These are phyloP conservation scores for Merops nubicus DNA, from an alignment of 2,113 vertebrate genomes.

Conservation along the genomic window DNA sequence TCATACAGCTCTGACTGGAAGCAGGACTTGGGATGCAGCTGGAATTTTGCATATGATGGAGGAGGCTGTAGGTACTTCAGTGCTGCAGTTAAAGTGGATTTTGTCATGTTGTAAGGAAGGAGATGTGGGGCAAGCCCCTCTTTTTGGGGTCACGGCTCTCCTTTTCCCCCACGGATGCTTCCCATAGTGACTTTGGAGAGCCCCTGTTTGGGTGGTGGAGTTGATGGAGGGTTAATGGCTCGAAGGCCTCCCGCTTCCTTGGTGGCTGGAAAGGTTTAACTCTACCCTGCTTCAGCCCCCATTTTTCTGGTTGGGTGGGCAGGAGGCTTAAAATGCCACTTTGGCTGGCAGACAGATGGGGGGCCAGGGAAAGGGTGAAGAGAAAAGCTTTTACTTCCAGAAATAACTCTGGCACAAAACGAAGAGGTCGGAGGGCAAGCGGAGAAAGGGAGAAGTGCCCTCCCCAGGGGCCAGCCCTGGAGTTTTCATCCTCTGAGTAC, in stretches of 20 bases:
- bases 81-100: background rate
- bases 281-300: slow-evolving; percentile 16
- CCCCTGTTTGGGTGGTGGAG: background rate
- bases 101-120: background rate
- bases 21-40: background rate
- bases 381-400: slow-evolving; percentile 67
- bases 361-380: background rate
- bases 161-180: background rate
- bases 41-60: fast-evolving
- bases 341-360: slow-evolving; percentile 34
- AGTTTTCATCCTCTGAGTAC: background rate
- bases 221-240: slow-evolving; percentile 25
- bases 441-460: background rate
- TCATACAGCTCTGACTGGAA: fast-evolving
- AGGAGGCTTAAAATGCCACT: slow-evolving; percentile 67
- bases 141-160: background rate
- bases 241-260: background rate
- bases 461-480: background rate
- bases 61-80: fast-evolving
- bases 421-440: background rate
- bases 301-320: slow-evolving; percentile 65
- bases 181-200: background rate
- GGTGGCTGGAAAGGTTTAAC: slow-evolving; percentile 34
- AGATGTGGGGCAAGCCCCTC: fast-evolving
- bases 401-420: slow-evolving; percentile 53